Percentiles rank a stretch among this genome's conserved stretches.
Evolutionary conservation across 2,113 vertebrate species (phyloP).

Genomic region (human (Homo sapiens)): GRCh38 chr12:90019001-90019500

Average conservation of each 20-base stretch:
- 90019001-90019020: not conserved
- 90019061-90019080: not conserved
- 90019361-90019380: not conserved
- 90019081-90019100: not conserved
- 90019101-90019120: not conserved
- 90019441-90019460: not conserved
- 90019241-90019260: not conserved
- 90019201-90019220: not conserved
- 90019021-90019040: not conserved
- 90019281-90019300: not conserved
- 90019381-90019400: not conserved
- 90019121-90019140: not conserved
- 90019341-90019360: not conserved
- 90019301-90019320: not conserved
- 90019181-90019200: not conserved
- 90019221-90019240: not conserved
- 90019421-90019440: conserved; percentile 38
- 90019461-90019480: not conserved
- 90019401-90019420: not conserved
- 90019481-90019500: not conserved
- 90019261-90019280: not conserved
- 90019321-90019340: not conserved
- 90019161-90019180: not conserved
- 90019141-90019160: conserved; percentile 3
- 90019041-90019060: conserved; percentile 28